Conservation (phyloP, 2,113 vertebrate species). For the Brachyhypopomus occidentalis region DNA sequence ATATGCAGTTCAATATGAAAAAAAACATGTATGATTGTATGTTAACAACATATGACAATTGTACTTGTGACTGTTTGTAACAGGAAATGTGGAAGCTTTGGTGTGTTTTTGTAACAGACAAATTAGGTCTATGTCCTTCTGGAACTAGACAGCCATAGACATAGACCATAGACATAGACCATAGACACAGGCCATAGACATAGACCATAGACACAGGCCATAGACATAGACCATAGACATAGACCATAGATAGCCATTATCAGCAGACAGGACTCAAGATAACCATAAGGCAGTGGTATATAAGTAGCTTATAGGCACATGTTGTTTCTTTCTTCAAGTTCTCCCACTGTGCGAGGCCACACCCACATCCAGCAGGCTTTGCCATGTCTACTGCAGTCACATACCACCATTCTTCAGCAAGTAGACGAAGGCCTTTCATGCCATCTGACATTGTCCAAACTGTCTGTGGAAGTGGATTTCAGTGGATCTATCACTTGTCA, state of each 20-base stretch:
- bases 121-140: background rate
- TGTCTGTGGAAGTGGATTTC: background rate
- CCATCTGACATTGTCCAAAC: conserved; percentile 1
- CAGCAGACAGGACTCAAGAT: conserved; percentile 47
- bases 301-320: background rate
- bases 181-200: too few relatives aligned
- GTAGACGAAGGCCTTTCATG: background rate
- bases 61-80: background rate
- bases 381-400: conserved; percentile 24
- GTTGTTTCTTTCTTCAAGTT: conserved; percentile 47
- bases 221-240: too few relatives aligned
- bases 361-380: conserved; percentile 28
- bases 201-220: too few relatives aligned
- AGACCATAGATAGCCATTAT: conserved; percentile 33
- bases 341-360: conserved; percentile 15
- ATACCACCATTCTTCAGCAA: conserved; percentile 22
- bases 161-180: too few relatives aligned
- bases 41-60: background rate
- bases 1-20: too few relatives aligned
- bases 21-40: too few relatives aligned
- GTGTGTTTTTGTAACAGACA: conserved; percentile 31
- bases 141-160: conserved; percentile 25
- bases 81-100: conserved; percentile 6
- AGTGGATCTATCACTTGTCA: background rate
- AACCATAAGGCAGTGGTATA: conserved; percentile 41